These are phyloP conservation scores for Leiothrix lutea DNA, from an alignment of 2,113 vertebrate genomes.

Conservation along the genomic window DNA sequence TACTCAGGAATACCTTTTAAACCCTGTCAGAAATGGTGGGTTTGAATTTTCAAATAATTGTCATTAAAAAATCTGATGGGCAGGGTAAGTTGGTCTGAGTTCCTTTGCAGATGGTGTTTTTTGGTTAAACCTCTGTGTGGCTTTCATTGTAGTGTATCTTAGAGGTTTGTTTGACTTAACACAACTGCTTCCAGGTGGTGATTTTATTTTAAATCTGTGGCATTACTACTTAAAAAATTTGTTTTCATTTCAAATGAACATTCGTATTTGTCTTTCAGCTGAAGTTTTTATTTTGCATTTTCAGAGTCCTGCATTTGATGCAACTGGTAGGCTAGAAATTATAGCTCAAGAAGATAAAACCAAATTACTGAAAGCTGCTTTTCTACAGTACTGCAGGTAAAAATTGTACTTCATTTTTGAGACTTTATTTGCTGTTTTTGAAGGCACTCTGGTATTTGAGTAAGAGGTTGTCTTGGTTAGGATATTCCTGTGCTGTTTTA, in stretches of 20 bases:
- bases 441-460: not conserved
- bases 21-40: not conserved
- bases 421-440: not conserved
- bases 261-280: not conserved
- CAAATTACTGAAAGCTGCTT: conserved; percentile 90
- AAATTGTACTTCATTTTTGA: not conserved
- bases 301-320: conserved; percentile 81
- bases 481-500: not conserved
- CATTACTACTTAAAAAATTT: not conserved
- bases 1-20: not conserved
- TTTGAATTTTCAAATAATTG: not conserved
- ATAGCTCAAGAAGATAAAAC: conserved; percentile 88
- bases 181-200: not conserved
- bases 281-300: conserved; percentile 28
- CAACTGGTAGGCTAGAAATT: conserved; percentile 71
- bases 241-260: not conserved
- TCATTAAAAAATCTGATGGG: not conserved
- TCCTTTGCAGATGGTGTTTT: not conserved
- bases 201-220: not conserved
- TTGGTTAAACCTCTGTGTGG: not conserved
- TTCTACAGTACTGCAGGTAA: conserved; percentile 94
- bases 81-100: not conserved
- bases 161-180: not conserved
- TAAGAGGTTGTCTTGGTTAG: not conserved
- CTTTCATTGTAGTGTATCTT: accelerated